Conservation (phyloP, 2,113 vertebrate species). For the Rhinoptilus africanus region DNA sequence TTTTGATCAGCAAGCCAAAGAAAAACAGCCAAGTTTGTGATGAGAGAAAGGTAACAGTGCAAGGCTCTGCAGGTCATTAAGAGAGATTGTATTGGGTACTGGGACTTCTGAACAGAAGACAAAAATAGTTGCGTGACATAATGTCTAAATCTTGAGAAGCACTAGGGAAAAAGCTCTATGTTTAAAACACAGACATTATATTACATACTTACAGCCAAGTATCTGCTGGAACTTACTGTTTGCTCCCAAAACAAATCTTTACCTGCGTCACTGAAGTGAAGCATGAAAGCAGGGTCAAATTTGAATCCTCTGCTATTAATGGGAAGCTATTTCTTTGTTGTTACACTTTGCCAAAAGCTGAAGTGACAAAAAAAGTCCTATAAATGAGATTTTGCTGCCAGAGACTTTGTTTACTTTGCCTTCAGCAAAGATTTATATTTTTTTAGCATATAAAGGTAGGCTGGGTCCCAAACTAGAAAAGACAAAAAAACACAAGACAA, state of each 20-base stretch:
- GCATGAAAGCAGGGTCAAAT: neutral
- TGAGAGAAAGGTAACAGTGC: neutral
- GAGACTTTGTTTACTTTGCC: neutral
- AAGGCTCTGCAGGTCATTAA: neutral
- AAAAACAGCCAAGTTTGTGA: neutral
- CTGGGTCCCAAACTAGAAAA: neutral
- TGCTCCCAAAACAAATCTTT: constrained; percentile 32
- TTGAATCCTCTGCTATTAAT: neutral
- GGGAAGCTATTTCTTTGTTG: neutral
- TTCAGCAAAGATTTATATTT: neutral
- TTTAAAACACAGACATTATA: neutral
- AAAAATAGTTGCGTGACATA: neutral
- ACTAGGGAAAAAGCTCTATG: neutral
- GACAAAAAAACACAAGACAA: neutral
- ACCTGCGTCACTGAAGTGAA: neutral
- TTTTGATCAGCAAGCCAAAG: neutral
- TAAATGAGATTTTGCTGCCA: neutral
- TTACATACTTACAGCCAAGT: neutral
- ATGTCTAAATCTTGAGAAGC: neutral
- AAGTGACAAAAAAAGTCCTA: neutral
- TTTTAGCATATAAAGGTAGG: neutral
- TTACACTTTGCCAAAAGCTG: neutral
- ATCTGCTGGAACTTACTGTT: neutral
- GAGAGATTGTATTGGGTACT: neutral
- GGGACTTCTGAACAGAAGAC: neutral